Evolutionary conservation across 2,888 invertebrate species (phyloP), one percentile per base, ranked within the genome.

Genomic region (Drosophila infuscata): DNA sequence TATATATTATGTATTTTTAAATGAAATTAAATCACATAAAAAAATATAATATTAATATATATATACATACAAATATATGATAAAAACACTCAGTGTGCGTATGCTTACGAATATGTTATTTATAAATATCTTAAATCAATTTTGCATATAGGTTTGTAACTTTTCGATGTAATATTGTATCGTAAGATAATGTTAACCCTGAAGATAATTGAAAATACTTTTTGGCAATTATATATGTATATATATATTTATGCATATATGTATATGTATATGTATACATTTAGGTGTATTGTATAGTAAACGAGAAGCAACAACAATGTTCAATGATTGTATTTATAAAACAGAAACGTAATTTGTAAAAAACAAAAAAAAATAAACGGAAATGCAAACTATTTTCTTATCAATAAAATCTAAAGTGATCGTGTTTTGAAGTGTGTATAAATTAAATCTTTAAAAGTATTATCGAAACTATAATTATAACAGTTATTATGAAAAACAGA

Each of bases 1-100:
- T 85, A 85, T 89, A 85, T 87, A 81, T 90, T 83, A 74, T 76
- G 79, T 88, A 89, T 89, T 87, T 84, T 89, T 75, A 85, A 85
- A 83, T 67, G 79, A 83, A 89, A 84, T 88, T 86, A 88, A 83
- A 79, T 83, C 36, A 53, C 54, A 67, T 67, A 70, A 49, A 43
- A 43, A 57, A 61, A 59, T 69, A 64, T 17, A 11, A 59, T 58
- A 70, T 65, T 63, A 51, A 41, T 41, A 20, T 20, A 38, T 17
- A 35, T 33, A 41, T 41, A 29, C n/a, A 20, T 32, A 41, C 33
- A 36, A 7, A 20, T 33, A 25, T 30, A 30, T 41, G 25, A 51
- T 51, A 33, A 51, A 36, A 53, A 69, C 60, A 60, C 48, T 51
- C 46, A 70, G 70, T 70, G 53, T 53, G 41, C 35, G 25, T 72